These are phyloP conservation scores for Myzus persicae DNA, from an alignment of 1,140 invertebrate species.

Conservation along the genomic window DNA sequence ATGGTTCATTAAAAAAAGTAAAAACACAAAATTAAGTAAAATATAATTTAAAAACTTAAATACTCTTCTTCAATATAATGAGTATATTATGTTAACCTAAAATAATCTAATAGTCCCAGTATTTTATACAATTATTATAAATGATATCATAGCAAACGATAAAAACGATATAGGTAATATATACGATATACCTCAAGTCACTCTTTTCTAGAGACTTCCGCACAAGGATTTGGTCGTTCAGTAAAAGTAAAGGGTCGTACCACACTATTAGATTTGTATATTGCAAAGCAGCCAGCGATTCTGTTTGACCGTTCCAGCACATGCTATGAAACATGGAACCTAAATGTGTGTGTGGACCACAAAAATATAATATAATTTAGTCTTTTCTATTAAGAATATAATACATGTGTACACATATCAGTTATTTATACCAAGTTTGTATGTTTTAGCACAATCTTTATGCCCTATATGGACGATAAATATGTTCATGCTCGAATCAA, in stretches of 20 bases:
- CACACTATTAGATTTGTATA: slow-evolving; percentile 83
- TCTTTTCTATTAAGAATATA: neutral
- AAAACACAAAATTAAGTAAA: neutral
- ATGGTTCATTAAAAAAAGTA: neutral
- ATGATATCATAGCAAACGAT: neutral
- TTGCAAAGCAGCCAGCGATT: slow-evolving; percentile 84
- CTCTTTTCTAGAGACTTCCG: slow-evolving; percentile 72
- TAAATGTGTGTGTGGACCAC: slow-evolving; percentile 61
- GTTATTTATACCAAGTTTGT: slow-evolving; percentile 35
- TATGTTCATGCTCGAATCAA: slow-evolving; percentile 49
- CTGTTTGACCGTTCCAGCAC: slow-evolving; percentile 82
- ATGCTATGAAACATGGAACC: slow-evolving; percentile 81
- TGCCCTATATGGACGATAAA: slow-evolving; percentile 16
- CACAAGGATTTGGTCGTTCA: slow-evolving; percentile 77
- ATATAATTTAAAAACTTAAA: neutral
- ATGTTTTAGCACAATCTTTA: neutral
- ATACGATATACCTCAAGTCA: slow-evolving; percentile 73
- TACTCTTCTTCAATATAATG: neutral
- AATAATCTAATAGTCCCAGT: neutral
- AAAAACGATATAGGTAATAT: no score
- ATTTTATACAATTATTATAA: neutral
- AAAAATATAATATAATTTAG: neutral
- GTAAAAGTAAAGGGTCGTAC: slow-evolving; percentile 81
- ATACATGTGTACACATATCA: neutral
- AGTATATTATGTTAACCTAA: neutral